A percentile compares a stretch with the other conserved stretches of the same genome.
These are phyloP conservation scores for Podarcis muralis DNA, from an alignment of 2,113 vertebrate genomes.

Conservation along the genomic window DNA sequence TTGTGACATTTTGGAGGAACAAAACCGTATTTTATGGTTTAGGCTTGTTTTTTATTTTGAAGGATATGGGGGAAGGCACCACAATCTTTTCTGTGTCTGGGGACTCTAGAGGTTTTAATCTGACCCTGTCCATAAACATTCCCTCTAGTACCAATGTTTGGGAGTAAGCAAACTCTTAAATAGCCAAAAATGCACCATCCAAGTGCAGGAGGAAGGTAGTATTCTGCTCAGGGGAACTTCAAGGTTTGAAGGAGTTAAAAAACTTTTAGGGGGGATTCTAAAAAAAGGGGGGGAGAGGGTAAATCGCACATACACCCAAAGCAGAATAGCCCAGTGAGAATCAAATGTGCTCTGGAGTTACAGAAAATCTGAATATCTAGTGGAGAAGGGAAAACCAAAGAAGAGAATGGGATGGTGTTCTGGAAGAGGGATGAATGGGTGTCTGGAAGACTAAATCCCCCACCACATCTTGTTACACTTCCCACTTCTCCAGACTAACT, in stretches of 20 bases:
- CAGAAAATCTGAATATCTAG: not conserved
- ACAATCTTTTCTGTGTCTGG: no score
- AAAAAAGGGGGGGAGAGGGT: not conserved
- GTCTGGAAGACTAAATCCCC: not conserved
- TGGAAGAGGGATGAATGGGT: not conserved
- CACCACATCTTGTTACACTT: not conserved
- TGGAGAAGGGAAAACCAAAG: not conserved
- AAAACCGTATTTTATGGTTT: no score
- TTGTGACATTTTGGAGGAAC: no score
- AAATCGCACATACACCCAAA: not conserved
- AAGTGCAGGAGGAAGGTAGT: no score
- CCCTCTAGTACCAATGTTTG: not conserved
- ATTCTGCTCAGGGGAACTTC: not conserved
- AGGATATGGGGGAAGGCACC: no score
- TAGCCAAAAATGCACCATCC: not conserved
- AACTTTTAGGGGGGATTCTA: not conserved
- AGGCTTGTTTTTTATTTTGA: no score
- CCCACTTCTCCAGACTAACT: slow-evolving; percentile 9
- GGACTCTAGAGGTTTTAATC: no score
- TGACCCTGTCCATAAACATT: not conserved
- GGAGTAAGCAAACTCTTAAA: not conserved
- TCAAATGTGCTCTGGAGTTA: not conserved
- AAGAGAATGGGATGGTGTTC: no score
- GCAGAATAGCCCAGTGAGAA: not conserved
- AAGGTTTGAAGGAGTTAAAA: not conserved